These are phyloP conservation scores for Mesopsocus fuscifrons DNA, from an alignment of 2,888 invertebrate genomes.

Conservation along the genomic window DNA sequence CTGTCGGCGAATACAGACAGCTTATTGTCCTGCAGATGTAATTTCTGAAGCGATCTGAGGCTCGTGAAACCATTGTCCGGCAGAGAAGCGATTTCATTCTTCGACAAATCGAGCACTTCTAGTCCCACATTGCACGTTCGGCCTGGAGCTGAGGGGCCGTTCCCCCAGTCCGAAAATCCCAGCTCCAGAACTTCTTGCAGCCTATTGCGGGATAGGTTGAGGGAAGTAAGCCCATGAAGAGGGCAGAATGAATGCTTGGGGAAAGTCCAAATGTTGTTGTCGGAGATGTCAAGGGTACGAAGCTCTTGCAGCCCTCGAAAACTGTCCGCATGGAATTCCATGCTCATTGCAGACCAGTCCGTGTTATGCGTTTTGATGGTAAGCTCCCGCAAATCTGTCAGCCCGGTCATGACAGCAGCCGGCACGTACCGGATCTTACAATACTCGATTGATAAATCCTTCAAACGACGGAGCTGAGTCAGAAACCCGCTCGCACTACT, in stretches of 20 bases:
- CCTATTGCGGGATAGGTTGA: slow-evolving; percentile 59
- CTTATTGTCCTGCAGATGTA: slow-evolving; percentile 57
- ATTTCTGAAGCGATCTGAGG: slow-evolving; percentile 43
- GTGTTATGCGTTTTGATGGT: slow-evolving; percentile 55
- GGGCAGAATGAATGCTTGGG: slow-evolving; percentile 55
- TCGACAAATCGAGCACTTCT: slow-evolving; percentile 50
- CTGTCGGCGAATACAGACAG: slow-evolving; percentile 53
- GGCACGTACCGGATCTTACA: slow-evolving; percentile 61
- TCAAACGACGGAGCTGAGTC: slow-evolving; percentile 40
- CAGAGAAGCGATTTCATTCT: slow-evolving; percentile 49
- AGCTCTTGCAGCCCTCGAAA: slow-evolving; percentile 48
- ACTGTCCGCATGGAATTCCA: slow-evolving; percentile 53
- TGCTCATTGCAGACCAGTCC: slow-evolving; percentile 60
- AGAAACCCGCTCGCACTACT: slow-evolving; percentile 32
- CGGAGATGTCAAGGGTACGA: slow-evolving; percentile 46
- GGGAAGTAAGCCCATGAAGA: slow-evolving; percentile 40
- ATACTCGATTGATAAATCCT: slow-evolving; percentile 48
- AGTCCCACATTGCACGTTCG: slow-evolving; percentile 49
- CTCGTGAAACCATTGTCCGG: slow-evolving; percentile 52
- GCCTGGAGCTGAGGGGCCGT: slow-evolving; percentile 42
- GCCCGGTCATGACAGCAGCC: slow-evolving; percentile 43
- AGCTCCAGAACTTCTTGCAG: slow-evolving; percentile 57
- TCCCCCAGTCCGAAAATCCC: slow-evolving; percentile 53
- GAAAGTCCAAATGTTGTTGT: slow-evolving; percentile 58
- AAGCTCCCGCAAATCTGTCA: slow-evolving; percentile 44